phyloP scores from a whole-genome alignment of 2,888 invertebrate species.

The Hirtodrosophila alboralis region DNA sequence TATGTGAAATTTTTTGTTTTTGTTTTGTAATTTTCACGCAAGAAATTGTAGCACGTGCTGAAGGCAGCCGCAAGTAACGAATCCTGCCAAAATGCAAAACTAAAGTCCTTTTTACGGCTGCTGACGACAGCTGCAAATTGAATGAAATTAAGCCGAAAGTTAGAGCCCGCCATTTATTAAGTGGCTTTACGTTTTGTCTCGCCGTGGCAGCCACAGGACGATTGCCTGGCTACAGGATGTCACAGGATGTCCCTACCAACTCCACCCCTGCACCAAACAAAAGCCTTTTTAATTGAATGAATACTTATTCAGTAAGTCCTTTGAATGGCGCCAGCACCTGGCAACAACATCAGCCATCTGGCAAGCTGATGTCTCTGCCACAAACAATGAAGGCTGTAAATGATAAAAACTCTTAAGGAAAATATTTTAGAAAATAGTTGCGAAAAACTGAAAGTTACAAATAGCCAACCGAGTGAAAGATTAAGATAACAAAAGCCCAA shows the following conservation, averaged over 20 bases:
- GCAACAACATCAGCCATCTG: constrained; percentile 34
- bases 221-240: constrained; percentile 20
- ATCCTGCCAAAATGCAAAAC: constrained; percentile 60
- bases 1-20: constrained; percentile 5
- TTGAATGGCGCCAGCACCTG: constrained; percentile 40
- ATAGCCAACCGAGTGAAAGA: constrained; percentile 4
- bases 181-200: constrained; percentile 47
- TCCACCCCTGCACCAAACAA: constrained; percentile 26
- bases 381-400: constrained; percentile 31
- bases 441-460: constrained; percentile 9
- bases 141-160: constrained; percentile 69
- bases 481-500: background rate
- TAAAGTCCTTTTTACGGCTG: constrained; percentile 73
- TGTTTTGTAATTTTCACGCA: constrained; percentile 32
- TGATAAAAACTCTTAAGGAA: constrained; percentile 16
- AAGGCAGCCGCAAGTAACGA: background rate
- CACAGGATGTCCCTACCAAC: too few species aligned
- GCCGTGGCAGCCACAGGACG: constrained; percentile 7
- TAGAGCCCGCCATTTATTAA: constrained; percentile 69
- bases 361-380: constrained; percentile 41
- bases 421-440: constrained; percentile 29
- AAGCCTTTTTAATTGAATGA: constrained; percentile 61
- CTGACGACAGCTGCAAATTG: constrained; percentile 75
- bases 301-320: constrained; percentile 47
- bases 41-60: constrained; percentile 31